Conservation (phyloP, 2,113 vertebrate species). For the Geococcyx californianus region DNA sequence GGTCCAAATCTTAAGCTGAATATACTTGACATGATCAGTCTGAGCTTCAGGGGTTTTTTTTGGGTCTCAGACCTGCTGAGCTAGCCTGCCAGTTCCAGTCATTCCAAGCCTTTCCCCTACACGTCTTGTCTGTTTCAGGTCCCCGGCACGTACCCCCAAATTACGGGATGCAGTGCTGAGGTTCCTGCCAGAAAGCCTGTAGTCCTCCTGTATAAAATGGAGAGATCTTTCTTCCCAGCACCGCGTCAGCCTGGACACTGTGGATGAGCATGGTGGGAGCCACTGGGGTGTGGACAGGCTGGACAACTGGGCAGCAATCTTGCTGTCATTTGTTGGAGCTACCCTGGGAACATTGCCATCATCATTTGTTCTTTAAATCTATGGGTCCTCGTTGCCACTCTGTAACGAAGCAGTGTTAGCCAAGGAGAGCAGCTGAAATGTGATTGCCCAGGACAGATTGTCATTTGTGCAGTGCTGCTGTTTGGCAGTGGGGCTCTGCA, state of each 20-base stretch:
- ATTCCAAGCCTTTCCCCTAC: not conserved
- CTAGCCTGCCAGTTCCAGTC: not conserved
- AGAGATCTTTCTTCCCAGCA: not conserved
- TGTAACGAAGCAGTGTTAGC: not conserved
- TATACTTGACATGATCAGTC: not conserved
- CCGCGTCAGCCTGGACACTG: fast-evolving
- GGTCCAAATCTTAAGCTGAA: not conserved
- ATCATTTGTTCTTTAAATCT: not conserved
- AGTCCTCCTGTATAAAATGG: not conserved
- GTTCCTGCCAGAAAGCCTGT: not conserved
- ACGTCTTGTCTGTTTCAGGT: not conserved
- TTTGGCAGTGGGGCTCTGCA: not conserved
- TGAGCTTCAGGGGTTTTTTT: not conserved
- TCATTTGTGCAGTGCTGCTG: not conserved
- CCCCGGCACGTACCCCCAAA: too few species aligned
- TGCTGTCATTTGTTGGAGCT: not conserved
- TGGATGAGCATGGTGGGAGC: not conserved
- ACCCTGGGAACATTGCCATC: not conserved
- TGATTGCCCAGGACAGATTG: not conserved
- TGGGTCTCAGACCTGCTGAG: not conserved
- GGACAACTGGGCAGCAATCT: fast-evolving
- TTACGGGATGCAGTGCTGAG: not conserved
- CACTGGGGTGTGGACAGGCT: not conserved
- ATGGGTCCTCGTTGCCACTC: not conserved
- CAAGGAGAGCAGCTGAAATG: not conserved